Conservation (phyloP, 2,888 invertebrate genomes). For the Drosophila subquinaria region DNA sequence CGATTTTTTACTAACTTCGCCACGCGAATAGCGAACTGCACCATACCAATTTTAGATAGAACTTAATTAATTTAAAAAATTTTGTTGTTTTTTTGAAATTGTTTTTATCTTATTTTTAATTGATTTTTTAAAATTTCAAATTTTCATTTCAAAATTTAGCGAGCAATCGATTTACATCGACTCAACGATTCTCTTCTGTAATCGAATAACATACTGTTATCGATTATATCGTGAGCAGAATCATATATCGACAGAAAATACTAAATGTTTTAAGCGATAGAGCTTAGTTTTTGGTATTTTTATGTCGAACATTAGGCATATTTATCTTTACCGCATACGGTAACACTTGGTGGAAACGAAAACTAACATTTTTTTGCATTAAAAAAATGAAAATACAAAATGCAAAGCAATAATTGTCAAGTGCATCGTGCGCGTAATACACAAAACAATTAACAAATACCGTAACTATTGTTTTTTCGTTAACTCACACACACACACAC, state of each 20-base stretch:
- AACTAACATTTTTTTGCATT: constrained; percentile 47
- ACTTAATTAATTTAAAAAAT: too few relatives aligned
- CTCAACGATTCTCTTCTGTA: background rate
- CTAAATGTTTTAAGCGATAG: background rate
- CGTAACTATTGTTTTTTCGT: constrained; percentile 15
- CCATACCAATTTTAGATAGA: too few relatives aligned
- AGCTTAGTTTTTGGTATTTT: background rate
- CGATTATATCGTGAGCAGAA: background rate
- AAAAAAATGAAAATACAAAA: constrained; percentile 43
- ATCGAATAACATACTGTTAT: background rate
- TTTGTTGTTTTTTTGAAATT: too few relatives aligned
- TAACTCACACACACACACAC: constrained; percentile 10
- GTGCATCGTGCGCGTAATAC: constrained; percentile 43
- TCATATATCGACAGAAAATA: background rate
- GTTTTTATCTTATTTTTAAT: too few relatives aligned
- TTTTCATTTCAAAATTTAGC: too few relatives aligned
- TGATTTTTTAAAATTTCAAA: too few relatives aligned
- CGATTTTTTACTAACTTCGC: too few relatives aligned
- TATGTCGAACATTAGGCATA: background rate
- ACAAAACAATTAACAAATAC: constrained; percentile 19
- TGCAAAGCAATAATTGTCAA: constrained; percentile 34
- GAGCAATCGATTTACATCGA: too few relatives aligned
- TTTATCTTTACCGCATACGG: constrained; percentile 19
- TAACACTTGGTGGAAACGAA: constrained; percentile 43
- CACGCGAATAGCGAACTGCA: too few relatives aligned